These are phyloP conservation scores for Zaprionus taronus DNA, from an alignment of 1,140 invertebrate genomes.

Conservation along the genomic window DNA sequence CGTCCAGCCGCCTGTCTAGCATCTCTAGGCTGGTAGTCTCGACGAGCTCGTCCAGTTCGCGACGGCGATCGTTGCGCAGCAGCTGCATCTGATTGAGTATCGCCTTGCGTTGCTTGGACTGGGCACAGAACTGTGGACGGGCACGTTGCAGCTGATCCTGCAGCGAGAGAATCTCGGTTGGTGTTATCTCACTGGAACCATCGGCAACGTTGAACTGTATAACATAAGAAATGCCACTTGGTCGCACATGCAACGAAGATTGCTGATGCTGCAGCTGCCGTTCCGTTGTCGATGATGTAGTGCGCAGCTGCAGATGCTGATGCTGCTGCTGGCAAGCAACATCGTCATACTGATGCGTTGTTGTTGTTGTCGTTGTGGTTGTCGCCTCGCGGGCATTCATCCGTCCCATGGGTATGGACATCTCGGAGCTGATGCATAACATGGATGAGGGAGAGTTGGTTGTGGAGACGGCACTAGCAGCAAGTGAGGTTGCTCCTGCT, in stretches of 20 bases:
- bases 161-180: conserved; percentile 35
- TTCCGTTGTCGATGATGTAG: not conserved
- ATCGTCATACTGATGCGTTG: conserved; percentile 81
- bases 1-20: conserved; percentile 57
- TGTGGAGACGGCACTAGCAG: not conserved
- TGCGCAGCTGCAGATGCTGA: not conserved
- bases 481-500: not conserved
- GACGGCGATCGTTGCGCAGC: conserved; percentile 62
- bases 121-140: conserved; percentile 67
- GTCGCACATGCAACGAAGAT: conserved; percentile 49
- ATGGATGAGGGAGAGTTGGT: conserved; percentile 55
- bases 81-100: conserved; percentile 79
- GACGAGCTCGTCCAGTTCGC: conserved; percentile 68
- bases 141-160: conserved; percentile 74
- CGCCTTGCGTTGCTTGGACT: conserved; percentile 76
- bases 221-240: conserved; percentile 57
- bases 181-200: conserved; percentile 25
- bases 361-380: conserved; percentile 70
- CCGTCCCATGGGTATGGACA: conserved; percentile 75
- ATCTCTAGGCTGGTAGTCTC: conserved; percentile 53
- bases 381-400: conserved; percentile 60
- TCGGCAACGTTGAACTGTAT: conserved; percentile 25
- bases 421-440: conserved; percentile 75
- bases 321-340: conserved; percentile 53
- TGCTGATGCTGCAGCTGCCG: conserved; percentile 5